Base-by-base conservation (phyloP, 2,888 invertebrate species). In the Metopia argyrocephala region DNA sequence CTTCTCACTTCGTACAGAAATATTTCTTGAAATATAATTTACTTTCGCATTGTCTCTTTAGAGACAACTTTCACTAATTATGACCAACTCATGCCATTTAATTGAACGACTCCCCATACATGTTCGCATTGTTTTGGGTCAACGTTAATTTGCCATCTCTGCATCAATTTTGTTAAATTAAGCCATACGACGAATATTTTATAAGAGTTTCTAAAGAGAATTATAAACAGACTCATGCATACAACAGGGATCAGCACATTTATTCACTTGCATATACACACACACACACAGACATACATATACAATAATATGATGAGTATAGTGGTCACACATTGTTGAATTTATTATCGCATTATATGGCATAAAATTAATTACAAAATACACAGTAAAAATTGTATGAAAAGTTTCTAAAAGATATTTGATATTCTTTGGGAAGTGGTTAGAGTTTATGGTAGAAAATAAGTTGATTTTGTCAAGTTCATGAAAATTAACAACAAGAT, bases 281-380 rank as follows among this genome's bases (percentile, higher is more conserved):
- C 21, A 38, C 1, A 7, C 52, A 15, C 23, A 70, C 9, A 46
- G 15, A 38, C 15, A 9, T 38, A 1, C 38, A 38, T 38, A 38
- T 38, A 31, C 21, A 46, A 2, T n/a, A 3, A 54, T 9, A n/a
- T 23, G 15, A 15, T 59, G 9, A 48, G 9, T 61, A 20, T 56
- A 64, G 57, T 74, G 65, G 75, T 71, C 79, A 68, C 76, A 80
- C 62, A 71, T 71, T 50, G 76, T 68, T 69, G 69, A 79, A 69
- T 79, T 69, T 75, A 70, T 57, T 69, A 59, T 59, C 64, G 23
- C 62, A 69, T 75, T 28, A 75, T 23, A n/a, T 48, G 27, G 3
- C 31, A 46, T n/a, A n/a, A 66, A 71, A 70, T 70, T 66, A 74
- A 59, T 79, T 74, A 79, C 62, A 64, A 27, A 61, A 66, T 70